These are phyloP conservation scores for Eumerus sabulonum DNA, from an alignment of 2,888 invertebrate species.

Conservation along the genomic window DNA sequence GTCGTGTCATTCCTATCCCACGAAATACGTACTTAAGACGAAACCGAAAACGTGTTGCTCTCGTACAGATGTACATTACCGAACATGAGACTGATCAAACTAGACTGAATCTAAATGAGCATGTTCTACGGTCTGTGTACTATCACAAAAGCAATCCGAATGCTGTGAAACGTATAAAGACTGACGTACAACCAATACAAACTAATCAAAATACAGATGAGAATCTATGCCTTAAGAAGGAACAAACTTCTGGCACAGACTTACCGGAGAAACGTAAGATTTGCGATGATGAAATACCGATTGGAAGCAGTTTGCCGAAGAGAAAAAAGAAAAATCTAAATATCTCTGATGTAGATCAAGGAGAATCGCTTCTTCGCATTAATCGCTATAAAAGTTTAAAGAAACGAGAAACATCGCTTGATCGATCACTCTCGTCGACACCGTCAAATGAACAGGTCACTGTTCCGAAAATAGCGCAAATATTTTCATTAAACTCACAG, in stretches of 20 bases:
- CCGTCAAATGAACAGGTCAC: constrained; percentile 62
- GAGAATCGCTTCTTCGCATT: constrained; percentile 34
- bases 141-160: constrained; percentile 71
- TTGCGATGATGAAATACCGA: neutral
- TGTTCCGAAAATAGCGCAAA: constrained; percentile 73
- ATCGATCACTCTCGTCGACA: neutral
- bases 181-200: no score
- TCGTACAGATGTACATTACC: constrained; percentile 62
- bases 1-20: constrained; percentile 73
- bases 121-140: constrained; percentile 72
- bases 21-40: constrained; percentile 70
- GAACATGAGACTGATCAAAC: constrained; percentile 71
- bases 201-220: neutral
- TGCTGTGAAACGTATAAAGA: neutral
- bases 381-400: constrained; percentile 33
- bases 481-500: constrained; percentile 72
- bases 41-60: constrained; percentile 71
- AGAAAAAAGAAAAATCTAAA: constrained; percentile 29
- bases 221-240: neutral
- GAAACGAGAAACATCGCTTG: neutral
- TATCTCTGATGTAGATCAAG: neutral
- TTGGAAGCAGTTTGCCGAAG: neutral
- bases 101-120: constrained; percentile 70
- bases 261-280: constrained; percentile 2
- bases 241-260: neutral